Evolutionary conservation across 2,797 vertebrate genomes (phyloP), one percentile per base, ranked within the genome.

Genomic region (Falco novaeseelandiae): DNA sequence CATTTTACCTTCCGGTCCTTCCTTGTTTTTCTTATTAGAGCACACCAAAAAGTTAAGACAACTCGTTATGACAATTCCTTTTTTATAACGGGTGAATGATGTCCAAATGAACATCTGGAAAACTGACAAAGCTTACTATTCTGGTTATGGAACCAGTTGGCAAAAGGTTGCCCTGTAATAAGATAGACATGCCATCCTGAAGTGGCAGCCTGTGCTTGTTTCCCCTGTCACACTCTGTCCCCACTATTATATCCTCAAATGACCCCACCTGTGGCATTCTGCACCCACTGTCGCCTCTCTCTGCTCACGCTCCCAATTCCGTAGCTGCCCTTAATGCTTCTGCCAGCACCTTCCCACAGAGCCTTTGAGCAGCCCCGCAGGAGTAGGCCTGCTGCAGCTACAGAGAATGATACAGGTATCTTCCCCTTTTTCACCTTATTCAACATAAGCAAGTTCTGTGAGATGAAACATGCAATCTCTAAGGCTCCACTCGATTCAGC

Each of bases 371-470:
- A 70, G 51, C 30, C 69, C 15, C 58, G 5, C 21, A 12, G 51
- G 12, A 54, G 38, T 4, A 63, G 63, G 27, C 34, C 80, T 23
- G 3, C 6, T 30, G n/a, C 5, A 40, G 22, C 72, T 18, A 29
- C 11, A 0, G 3, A 22, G 29, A 49, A 49, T 3, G 6, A 27
- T 34, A 3, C 5, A 4, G 3, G 17, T 20, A 52, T 10, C 58
- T 30, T 48, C 27, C 13, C 1, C 0, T 18, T 59, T 54, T n/a
- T 12, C 46, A 61, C 23, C 52, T 44, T 6, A n/a, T 11, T 51
- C 51, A 58, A 3, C 21, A 2, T 0, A 12, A 36, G 52, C 27
- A n/a, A 30, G 46, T 67, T 61, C 89, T 36, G 21, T 32, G 29
- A 70, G n/a, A 49, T 23, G 42, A 48, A 73, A 63, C 30, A 7